A percentile compares a stretch with the other conserved stretches of the same genome.
phyloP scores from a whole-genome alignment of 2,888 invertebrate genomes.

The Caenorhabditis panamensis region DNA sequence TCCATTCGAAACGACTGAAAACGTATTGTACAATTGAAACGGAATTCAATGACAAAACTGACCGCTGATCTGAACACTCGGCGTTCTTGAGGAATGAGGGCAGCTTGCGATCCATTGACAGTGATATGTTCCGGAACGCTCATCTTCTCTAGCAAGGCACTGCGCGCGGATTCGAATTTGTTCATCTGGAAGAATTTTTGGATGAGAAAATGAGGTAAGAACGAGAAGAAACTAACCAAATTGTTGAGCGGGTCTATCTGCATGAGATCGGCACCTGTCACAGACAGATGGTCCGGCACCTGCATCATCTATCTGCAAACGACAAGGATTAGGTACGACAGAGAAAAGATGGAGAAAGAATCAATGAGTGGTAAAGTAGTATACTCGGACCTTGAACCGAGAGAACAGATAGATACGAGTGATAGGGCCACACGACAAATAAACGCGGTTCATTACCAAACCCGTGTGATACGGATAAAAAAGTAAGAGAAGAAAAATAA shows the following conservation, averaged over 20 bases:
- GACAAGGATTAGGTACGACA: not conserved
- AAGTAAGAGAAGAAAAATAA: slow-evolving; percentile 1
- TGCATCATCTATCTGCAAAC: slow-evolving; percentile 44
- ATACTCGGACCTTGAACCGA: slow-evolving; percentile 51
- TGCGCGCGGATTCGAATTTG: slow-evolving; percentile 42
- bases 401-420: slow-evolving; percentile 20
- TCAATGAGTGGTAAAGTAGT: slow-evolving; percentile 9
- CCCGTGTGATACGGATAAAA: slow-evolving; percentile 50
- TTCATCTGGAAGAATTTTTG: slow-evolving; percentile 40
- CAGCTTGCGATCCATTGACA: slow-evolving; percentile 28
- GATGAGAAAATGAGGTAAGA: not conserved
- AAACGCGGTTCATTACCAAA: slow-evolving; percentile 39
- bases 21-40: not conserved
- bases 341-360: slow-evolving; percentile 14
- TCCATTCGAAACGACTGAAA: slow-evolving; percentile 53
- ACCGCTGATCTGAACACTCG: slow-evolving; percentile 29
- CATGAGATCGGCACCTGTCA: slow-evolving; percentile 54
- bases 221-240: slow-evolving; percentile 24
- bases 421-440: not conserved
- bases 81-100: slow-evolving; percentile 37
- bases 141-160: slow-evolving; percentile 52
- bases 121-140: slow-evolving; percentile 59
- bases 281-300: slow-evolving; percentile 59
- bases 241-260: slow-evolving; percentile 50
- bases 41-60: slow-evolving; percentile 4